phyloP scores from a whole-genome alignment of 1,140 invertebrate species.

The Drosophila kepulauana region DNA sequence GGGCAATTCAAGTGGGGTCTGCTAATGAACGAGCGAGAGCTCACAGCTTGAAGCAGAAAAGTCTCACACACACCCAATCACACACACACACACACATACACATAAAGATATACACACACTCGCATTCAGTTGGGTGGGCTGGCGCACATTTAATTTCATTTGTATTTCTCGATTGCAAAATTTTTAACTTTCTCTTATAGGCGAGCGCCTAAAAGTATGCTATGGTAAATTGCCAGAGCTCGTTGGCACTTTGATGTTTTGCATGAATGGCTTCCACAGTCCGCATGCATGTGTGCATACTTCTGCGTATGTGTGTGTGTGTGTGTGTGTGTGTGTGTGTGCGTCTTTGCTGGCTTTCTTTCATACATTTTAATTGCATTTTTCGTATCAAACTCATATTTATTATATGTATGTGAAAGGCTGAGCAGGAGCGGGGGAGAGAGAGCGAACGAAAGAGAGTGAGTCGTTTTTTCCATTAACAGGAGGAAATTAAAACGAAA shows the following conservation, averaged over 20 bases:
- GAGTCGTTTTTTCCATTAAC: slow-evolving; percentile 68
- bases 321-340: slow-evolving; percentile 10
- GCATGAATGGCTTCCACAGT: slow-evolving; percentile 68
- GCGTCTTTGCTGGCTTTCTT: slow-evolving; percentile 57
- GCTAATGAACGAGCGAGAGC: slow-evolving; percentile 58
- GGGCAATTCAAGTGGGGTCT: slow-evolving; percentile 30
- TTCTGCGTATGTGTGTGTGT: slow-evolving; percentile 11
- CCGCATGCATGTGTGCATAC: background rate
- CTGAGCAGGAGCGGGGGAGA: background rate
- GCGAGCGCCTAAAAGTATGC: slow-evolving; percentile 51
- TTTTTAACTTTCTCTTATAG: slow-evolving; percentile 36
- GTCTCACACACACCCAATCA: slow-evolving; percentile 2
- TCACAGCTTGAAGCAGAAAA: slow-evolving; percentile 42
- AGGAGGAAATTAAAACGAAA: slow-evolving; percentile 79
- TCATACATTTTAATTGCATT: slow-evolving; percentile 80
- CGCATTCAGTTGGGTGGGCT: too few species aligned
- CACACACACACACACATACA: slow-evolving; percentile 5
- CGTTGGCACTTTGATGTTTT: slow-evolving; percentile 72
- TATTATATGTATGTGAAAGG: slow-evolving; percentile 51
- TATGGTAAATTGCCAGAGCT: slow-evolving; percentile 57
- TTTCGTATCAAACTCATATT: slow-evolving; percentile 80
- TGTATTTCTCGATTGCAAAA: slow-evolving; percentile 71
- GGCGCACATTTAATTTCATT: slow-evolving; percentile 66
- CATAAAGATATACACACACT: slow-evolving; percentile 3
- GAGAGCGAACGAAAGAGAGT: slow-evolving; percentile 25